phyloP scores from a whole-genome alignment of 2,113 vertebrate species.

The Urocolius indicus region DNA sequence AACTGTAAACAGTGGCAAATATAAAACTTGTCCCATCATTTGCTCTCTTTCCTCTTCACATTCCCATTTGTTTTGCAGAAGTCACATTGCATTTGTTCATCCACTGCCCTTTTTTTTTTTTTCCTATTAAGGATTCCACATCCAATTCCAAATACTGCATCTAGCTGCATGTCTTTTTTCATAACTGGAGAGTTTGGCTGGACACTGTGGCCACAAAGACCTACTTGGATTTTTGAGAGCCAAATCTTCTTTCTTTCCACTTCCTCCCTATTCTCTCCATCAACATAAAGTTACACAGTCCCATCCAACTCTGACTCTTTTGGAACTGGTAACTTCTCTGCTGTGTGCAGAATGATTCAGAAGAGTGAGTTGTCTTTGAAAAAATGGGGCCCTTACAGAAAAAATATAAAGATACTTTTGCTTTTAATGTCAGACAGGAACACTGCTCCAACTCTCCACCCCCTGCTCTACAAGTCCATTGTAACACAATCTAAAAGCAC shows the following conservation, averaged over 20 bases:
- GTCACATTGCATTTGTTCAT: background rate
- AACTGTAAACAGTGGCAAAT: background rate
- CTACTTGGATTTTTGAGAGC: background rate
- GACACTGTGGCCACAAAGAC: background rate
- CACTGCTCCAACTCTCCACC: background rate
- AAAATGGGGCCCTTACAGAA: background rate
- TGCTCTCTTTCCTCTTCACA: background rate
- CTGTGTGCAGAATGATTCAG: background rate
- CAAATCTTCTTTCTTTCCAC: background rate
- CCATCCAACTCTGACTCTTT: background rate
- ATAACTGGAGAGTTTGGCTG: background rate
- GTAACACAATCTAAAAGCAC: background rate
- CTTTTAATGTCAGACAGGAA: background rate
- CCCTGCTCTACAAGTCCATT: background rate
- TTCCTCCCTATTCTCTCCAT: background rate
- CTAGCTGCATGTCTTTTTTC: background rate
- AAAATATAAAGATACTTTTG: background rate
- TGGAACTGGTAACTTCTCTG: background rate
- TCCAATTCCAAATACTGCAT: background rate
- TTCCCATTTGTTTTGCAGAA: background rate
- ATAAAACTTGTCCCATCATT: background rate
- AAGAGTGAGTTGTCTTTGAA: background rate
- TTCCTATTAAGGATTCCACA: background rate
- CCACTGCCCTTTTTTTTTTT: background rate
- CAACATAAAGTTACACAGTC: background rate